Evolutionary conservation across 1,140 invertebrate genomes (phyloP).

Genomic region (Drosophila funebris): DNA sequence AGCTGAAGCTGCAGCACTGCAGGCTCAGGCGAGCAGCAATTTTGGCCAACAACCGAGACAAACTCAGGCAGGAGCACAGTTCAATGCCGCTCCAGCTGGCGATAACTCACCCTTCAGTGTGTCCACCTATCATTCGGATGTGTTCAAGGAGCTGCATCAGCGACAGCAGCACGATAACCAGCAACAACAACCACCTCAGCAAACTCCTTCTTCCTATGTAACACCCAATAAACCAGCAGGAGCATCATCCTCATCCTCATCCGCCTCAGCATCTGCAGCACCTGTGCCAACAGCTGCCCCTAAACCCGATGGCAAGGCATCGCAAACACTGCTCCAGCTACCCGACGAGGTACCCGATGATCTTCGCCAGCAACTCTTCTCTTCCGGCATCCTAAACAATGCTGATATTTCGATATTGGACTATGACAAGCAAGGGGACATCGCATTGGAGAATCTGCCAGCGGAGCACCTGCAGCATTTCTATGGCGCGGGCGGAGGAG

Average conservation of each 20-base stretch:
- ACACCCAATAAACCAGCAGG: slow-evolving; percentile 1
- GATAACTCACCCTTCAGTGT: slow-evolving; percentile 74
- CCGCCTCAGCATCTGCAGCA: neutral
- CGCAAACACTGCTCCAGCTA: slow-evolving; percentile 86
- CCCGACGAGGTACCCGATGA: slow-evolving; percentile 95
- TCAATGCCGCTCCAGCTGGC: slow-evolving; percentile 27
- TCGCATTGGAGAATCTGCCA: slow-evolving; percentile 91
- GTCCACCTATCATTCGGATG: slow-evolving; percentile 78
- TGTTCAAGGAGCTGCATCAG: slow-evolving; percentile 79
- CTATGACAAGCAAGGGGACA: slow-evolving; percentile 95
- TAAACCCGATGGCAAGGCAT: slow-evolving; percentile 80
- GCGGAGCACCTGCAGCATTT: slow-evolving; percentile 93
- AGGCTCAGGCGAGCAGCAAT: slow-evolving; percentile 56
- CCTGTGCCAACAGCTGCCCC: slow-evolving; percentile 21
- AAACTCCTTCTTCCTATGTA: neutral
- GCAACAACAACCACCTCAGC: slow-evolving; percentile 7
- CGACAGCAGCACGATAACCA: slow-evolving; percentile 51
- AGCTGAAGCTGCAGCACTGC: slow-evolving; percentile 11
- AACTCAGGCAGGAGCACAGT: slow-evolving; percentile 20
- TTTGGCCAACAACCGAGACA: slow-evolving; percentile 70
- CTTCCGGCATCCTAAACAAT: slow-evolving; percentile 93
- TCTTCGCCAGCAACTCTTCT: slow-evolving; percentile 91
- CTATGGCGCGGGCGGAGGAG: slow-evolving; percentile 90
- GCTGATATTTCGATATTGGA: slow-evolving; percentile 93
- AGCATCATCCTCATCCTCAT: neutral